Evolutionary conservation across 2,113 vertebrate genomes (phyloP), one percentile per base, ranked within the genome.

Genomic region (Elgaria multicarinata): DNA sequence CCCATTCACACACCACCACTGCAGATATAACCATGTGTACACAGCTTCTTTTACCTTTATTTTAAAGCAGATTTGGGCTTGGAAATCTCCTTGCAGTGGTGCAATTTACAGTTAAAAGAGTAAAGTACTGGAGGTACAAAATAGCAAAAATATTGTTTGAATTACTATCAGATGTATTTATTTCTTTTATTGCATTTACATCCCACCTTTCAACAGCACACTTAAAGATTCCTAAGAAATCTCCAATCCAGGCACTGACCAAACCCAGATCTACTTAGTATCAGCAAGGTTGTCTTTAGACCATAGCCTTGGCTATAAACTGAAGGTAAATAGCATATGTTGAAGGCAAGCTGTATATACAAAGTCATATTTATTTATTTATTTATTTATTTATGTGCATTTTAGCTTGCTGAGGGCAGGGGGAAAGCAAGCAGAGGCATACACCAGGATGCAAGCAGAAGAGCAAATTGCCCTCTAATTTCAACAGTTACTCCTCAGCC

Each of bases 1-100:
- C 96, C 96, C 96, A 96, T 94, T 96, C 95, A 89, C 97, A 97
- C 96, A 97, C 96, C 96, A 97, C 97, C 95, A 94, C 96, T 95
- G 84, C 91, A 74, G 66, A 46, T 3, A 84, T 66, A 89, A 92
- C 88, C 53, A 26, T 33, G 76, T 6, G 66, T 88, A 85, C 64
- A 55, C 42, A 83, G 92, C 80, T 77, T 33, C 18, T 66, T 88
- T 89, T 92, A 20, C 87, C 90, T 67, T 86, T 90, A 90, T 93
- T 90, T 88, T 79, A 81, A 90, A 92, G n/a, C 82, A 90, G 94
- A 92, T 92, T 81, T 78, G 90, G 87, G 89, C 91, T 92, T 58
- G 53, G 85, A 91, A 91, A 92, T 42, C 89, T 44, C 83, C 92
- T 85, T 81, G 89, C 88, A 13, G 33, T 89, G 55, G 33, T 89